A percentile compares a stretch with the other conserved stretches of the same genome.
phyloP scores from a whole-genome alignment of 2,888 invertebrate species.

The Nomada ferruginata region DNA sequence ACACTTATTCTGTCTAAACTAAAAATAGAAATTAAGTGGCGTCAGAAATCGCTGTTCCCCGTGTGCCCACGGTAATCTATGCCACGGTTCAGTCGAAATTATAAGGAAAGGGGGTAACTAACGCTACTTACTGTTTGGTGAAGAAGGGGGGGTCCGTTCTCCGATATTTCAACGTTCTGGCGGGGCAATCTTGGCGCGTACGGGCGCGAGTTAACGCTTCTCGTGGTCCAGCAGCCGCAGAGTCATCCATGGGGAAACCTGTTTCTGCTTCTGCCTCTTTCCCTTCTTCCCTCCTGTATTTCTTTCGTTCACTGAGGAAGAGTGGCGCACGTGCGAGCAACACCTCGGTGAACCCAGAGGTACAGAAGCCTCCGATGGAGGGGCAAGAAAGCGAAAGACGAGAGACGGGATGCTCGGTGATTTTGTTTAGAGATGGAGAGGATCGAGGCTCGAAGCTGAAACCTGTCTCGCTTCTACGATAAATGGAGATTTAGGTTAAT shows the following conservation, averaged over 20 bases:
- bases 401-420: slow-evolving; percentile 11
- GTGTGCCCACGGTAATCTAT: neutral
- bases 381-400: slow-evolving; percentile 46
- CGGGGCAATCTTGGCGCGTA: slow-evolving; percentile 15
- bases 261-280: slow-evolving; percentile 51
- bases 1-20: neutral
- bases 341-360: slow-evolving; percentile 73
- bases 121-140: slow-evolving; percentile 18
- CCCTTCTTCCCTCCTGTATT: slow-evolving; percentile 32
- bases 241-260: slow-evolving; percentile 60
- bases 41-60: neutral
- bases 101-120: neutral
- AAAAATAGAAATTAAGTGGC: neutral
- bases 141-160: slow-evolving; percentile 39
- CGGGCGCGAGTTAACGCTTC: slow-evolving; percentile 33
- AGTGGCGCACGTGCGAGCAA: slow-evolving; percentile 78
- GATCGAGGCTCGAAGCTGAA: neutral
- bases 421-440: slow-evolving; percentile 22
- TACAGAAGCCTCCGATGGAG: slow-evolving; percentile 44
- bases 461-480: neutral
- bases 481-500: neutral
- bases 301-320: slow-evolving; percentile 53
- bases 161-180: slow-evolving; percentile 38
- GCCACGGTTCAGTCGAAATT: neutral
- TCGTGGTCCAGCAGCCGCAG: slow-evolving; percentile 55